Conservation (phyloP, 2,888 invertebrate species). For the Ganaspis brasiliensis region DNA sequence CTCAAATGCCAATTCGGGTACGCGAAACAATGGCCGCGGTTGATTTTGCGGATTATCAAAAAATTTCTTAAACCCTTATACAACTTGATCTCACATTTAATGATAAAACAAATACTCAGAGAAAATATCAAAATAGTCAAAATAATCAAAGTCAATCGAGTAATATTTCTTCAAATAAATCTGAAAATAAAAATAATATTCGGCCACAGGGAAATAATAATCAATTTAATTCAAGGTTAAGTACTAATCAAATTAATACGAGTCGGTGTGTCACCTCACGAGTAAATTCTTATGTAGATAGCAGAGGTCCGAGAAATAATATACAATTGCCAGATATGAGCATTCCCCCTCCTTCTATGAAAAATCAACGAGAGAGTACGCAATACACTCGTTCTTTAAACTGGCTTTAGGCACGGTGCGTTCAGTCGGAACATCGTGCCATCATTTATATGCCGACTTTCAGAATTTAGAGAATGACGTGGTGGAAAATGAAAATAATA, state of each 20-base stretch:
- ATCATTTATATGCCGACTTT: background rate
- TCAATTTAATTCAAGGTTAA: background rate
- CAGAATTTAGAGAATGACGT: background rate
- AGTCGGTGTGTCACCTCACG: background rate
- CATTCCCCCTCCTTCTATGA: background rate
- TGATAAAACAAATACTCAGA: background rate
- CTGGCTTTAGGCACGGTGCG: background rate
- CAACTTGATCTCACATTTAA: background rate
- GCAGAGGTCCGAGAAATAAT: background rate
- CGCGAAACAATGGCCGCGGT: background rate
- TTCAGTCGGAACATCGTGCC: background rate
- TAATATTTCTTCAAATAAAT: background rate
- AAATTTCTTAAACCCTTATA: background rate
- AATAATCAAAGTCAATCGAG: background rate
- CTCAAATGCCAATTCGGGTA: too few relatives aligned
- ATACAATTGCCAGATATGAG: background rate
- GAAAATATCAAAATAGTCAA: background rate
- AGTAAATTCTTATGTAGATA: background rate
- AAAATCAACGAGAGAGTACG: background rate
- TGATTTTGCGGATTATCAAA: background rate
- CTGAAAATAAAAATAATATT: background rate
- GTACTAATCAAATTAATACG: background rate
- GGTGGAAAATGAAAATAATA: background rate
- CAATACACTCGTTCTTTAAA: background rate
- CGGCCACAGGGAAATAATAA: background rate